Base-by-base conservation (phyloP, 2,797 vertebrate genomes). In the Ambastaia sidthimunki region DNA sequence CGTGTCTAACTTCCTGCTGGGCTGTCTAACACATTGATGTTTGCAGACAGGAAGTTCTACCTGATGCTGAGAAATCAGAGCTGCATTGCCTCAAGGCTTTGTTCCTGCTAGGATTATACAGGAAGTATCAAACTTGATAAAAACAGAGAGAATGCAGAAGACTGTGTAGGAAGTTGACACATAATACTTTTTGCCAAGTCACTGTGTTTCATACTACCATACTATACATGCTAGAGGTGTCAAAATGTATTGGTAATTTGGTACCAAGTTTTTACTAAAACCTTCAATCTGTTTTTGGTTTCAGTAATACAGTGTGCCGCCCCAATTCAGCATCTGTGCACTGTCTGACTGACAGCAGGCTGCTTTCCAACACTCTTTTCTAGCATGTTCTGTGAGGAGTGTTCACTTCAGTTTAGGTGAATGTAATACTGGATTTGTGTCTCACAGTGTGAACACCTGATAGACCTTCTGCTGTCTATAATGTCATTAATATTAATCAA, bases 11-110 rank as follows among this genome's bases (percentile, higher is more conserved):
- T 19, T 67, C 74, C 34, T 63, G 44, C 57, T 63, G 44, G 19
- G 28, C 41, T 37, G 76, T 71, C 55, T 71, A 44, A 79, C 34
- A 70, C 60, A 71, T 50, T 79, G 76, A 63, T 71, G 55, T 68
- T 28, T 78, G 76, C 57, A 78, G 55, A 50, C 59, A 63, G 48
- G 25, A 65, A 57, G 23, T 55, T 76, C 47, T 65, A 18, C 28
- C 48, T 13, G 28, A 50, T 67, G 34, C 63, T 67, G 19, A 25
- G 74, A 76, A 67, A 67, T 44, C 62, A 54, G 12, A 47, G 63
- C 18, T 28, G 34, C 13, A 10, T 47, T 68, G 63, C 50, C 34
- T 76, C 9, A 25, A 66, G 73, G 73, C 21, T 59, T 73, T 47
- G 34, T 57, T 73, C 18, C n/a, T 28, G 23, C 60, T 67, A 71